A percentile compares a stretch with the other conserved stretches of the same genome.
phyloP scores from a whole-genome alignment of 2,797 vertebrate species.

The Phrynocephalus vlangalii region DNA sequence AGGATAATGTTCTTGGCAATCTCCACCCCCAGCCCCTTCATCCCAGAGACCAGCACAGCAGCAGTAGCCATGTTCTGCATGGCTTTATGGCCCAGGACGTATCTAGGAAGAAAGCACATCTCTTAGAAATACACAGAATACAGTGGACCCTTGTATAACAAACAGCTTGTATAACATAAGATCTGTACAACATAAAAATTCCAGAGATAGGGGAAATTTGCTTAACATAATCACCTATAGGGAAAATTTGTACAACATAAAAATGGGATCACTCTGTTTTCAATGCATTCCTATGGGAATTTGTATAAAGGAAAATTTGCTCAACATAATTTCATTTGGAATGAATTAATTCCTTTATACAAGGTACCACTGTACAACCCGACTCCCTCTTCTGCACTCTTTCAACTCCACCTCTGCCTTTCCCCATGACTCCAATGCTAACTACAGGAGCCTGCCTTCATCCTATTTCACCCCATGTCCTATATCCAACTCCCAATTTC shows the following conservation, averaged over 20 bases:
- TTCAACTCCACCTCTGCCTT: neutral
- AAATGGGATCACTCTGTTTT: too few relatives aligned
- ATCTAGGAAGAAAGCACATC: constrained; percentile 74
- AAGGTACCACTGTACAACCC: too few relatives aligned
- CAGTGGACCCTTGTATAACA: too few relatives aligned
- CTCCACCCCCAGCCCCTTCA: constrained; percentile 89
- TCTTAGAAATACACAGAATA: neutral
- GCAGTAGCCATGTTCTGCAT: constrained; percentile 79
- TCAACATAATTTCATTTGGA: too few relatives aligned
- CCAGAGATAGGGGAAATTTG: too few relatives aligned
- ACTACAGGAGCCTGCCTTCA: neutral
- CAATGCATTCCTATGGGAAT: too few relatives aligned
- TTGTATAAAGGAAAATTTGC: too few relatives aligned
- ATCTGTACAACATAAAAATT: too few relatives aligned
- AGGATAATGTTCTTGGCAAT: constrained; percentile 90
- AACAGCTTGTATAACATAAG: too few relatives aligned
- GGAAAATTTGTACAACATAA: too few relatives aligned
- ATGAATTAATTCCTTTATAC: too few relatives aligned
- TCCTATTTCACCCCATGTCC: neutral
- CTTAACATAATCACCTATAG: too few relatives aligned
- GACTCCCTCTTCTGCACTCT: neutral
- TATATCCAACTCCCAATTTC: neutral
- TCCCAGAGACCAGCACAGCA: constrained; percentile 85
- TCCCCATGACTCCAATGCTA: neutral
- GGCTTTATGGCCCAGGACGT: constrained; percentile 85